These are phyloP conservation scores for Progne subis DNA, from an alignment of 2,113 vertebrate species.

Conservation along the genomic window DNA sequence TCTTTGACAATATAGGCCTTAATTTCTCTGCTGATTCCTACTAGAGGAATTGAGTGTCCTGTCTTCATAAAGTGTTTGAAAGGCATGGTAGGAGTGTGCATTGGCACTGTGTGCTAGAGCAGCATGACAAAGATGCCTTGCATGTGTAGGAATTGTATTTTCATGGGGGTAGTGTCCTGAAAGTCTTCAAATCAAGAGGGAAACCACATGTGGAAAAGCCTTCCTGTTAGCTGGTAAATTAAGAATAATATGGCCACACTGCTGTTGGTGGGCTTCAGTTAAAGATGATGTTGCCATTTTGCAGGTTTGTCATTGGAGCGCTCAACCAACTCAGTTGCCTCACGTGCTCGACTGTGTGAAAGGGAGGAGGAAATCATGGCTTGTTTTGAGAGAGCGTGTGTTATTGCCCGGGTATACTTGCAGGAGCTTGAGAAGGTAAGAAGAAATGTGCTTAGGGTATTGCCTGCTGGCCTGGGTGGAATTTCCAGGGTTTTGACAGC, in stretches of 20 bases:
- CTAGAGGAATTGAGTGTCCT: neutral
- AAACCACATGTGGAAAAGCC: neutral
- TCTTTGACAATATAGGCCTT: neutral
- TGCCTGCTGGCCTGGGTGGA: neutral
- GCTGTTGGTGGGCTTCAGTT: neutral
- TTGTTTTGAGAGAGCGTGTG: slow-evolving; percentile 90
- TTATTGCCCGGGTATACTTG: slow-evolving; percentile 87
- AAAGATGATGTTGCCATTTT: slow-evolving; percentile 12
- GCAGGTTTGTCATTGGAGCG: slow-evolving; percentile 93
- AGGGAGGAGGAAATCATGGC: slow-evolving; percentile 89
- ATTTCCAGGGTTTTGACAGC: neutral
- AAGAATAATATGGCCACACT: neutral
- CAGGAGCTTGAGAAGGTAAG: slow-evolving; percentile 95
- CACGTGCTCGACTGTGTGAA: slow-evolving; percentile 87
- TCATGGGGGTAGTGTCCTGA: neutral
- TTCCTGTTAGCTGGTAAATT: neutral
- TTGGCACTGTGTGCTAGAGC: neutral
- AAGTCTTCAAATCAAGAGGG: neutral
- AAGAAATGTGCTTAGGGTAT: neutral
- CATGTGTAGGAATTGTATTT: neutral
- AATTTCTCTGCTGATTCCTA: neutral
- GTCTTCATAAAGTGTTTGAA: neutral
- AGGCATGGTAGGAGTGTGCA: neutral
- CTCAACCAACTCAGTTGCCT: slow-evolving; percentile 85
- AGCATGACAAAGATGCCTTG: slow-evolving; percentile 21